These are phyloP conservation scores for Cuculus canorus DNA, from an alignment of 2,797 vertebrate genomes.

Conservation along the genomic window DNA sequence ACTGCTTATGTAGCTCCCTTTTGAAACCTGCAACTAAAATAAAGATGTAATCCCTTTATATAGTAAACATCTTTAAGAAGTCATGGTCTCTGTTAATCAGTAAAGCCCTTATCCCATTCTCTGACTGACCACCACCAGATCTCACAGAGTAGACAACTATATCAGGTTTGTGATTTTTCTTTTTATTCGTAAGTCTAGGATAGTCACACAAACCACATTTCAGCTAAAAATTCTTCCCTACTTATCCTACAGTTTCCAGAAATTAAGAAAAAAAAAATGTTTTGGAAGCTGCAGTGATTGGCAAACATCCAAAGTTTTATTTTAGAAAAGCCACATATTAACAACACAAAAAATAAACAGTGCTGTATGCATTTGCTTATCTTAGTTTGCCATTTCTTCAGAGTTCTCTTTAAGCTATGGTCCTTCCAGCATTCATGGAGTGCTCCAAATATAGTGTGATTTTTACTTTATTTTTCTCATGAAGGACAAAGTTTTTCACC, in stretches of 20 bases:
- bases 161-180: not conserved
- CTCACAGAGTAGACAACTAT: not conserved
- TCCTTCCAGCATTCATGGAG: not conserved
- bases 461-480: not conserved
- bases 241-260: not conserved
- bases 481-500: not conserved
- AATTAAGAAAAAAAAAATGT: not conserved
- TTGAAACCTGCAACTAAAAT: slow-evolving; percentile 64
- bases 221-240: not conserved
- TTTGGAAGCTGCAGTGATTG: not conserved
- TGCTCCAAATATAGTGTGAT: not conserved
- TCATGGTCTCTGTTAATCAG: not conserved
- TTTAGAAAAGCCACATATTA: not conserved
- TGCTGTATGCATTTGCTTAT: not conserved
- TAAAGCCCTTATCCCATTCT: not conserved
- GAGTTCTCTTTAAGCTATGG: not conserved
- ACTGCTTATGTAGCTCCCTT: slow-evolving; percentile 39
- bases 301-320: not conserved
- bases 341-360: not conserved
- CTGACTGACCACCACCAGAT: not conserved
- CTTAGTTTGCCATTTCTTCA: not conserved
- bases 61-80: not conserved
- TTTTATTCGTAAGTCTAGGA: not conserved
- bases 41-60: slow-evolving; percentile 5
- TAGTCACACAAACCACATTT: not conserved